phyloP scores from a whole-genome alignment of 2,113 vertebrate species.

The Mungos mungo region DNA sequence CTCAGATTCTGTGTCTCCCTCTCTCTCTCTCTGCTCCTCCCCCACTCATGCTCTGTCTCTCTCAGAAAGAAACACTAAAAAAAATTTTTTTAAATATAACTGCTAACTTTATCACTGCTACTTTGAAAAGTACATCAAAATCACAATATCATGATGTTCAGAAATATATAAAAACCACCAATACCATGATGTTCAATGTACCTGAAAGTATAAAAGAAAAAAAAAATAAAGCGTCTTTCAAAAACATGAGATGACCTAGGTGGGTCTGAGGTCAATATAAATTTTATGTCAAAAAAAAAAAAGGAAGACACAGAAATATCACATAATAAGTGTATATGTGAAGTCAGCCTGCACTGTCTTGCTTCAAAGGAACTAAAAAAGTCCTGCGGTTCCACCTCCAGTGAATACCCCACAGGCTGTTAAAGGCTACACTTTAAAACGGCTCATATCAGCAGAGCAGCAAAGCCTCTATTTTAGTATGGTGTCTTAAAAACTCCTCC shows the following conservation, averaged over 20 bases:
- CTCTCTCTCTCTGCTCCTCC: no score
- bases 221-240: neutral
- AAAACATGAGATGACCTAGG: neutral
- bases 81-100: neutral
- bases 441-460: neutral
- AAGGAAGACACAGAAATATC: constrained; percentile 15
- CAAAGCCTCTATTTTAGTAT: neutral
- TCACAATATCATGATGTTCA: neutral
- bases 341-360: neutral
- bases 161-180: neutral
- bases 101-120: neutral
- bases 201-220: neutral
- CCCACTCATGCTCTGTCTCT: no score
- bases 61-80: no score
- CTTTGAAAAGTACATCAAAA: constrained; percentile 23
- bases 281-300: neutral
- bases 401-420: neutral
- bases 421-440: neutral
- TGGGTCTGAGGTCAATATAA: neutral
- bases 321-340: neutral
- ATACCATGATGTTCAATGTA: neutral
- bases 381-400: neutral
- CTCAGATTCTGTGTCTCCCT: no score
- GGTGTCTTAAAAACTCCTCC: neutral
- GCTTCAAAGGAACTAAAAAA: neutral